Conservation (phyloP, 2,113 vertebrate species). For the Mola mola region DNA sequence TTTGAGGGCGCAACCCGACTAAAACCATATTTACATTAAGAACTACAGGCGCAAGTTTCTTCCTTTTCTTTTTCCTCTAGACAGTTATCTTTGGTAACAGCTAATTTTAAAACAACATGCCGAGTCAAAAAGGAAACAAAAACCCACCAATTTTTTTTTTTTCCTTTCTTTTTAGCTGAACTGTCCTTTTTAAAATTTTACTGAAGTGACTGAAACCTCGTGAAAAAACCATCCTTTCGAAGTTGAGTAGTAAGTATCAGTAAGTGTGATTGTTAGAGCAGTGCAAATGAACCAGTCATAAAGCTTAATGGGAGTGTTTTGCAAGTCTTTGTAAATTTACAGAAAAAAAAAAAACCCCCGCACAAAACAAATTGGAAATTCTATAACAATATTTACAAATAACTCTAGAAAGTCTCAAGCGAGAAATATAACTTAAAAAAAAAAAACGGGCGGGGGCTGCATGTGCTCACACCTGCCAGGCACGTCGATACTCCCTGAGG, state of each 20-base stretch:
- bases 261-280: conserved; percentile 3
- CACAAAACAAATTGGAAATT: conserved; percentile 33
- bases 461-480: conserved; percentile 31
- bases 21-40: conserved; percentile 2
- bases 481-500: conserved; percentile 45
- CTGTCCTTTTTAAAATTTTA: background rate
- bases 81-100: background rate
- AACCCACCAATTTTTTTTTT: background rate
- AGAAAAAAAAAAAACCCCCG: conserved; percentile 15
- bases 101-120: background rate
- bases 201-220: background rate
- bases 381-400: conserved; percentile 54
- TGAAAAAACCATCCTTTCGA: background rate
- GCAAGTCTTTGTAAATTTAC: conserved; percentile 14
- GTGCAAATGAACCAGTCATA: conserved; percentile 29
- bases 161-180: conserved; percentile 1
- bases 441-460: background rate
- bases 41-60: too few relatives aligned
- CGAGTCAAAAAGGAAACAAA: background rate
- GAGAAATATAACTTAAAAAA: conserved; percentile 54
- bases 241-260: background rate
- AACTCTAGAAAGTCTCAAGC: conserved; percentile 10
- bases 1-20: conserved; percentile 24
- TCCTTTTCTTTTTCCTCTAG: too few relatives aligned
- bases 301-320: conserved; percentile 13